These are phyloP conservation scores for Luscinia megarhynchos DNA, from an alignment of 2,797 vertebrate species.

Conservation along the genomic window DNA sequence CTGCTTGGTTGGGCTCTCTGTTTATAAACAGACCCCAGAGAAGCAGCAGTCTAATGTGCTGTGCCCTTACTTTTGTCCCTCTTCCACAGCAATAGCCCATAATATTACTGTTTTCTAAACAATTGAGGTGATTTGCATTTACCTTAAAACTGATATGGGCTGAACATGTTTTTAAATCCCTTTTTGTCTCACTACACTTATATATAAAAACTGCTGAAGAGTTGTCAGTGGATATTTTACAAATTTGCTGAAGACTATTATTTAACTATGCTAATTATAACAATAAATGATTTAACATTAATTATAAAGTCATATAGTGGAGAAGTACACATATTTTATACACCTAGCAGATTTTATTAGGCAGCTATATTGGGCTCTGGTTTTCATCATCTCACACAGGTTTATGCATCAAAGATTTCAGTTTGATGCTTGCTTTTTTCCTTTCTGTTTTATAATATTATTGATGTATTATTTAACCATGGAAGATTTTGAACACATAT, in stretches of 20 bases:
- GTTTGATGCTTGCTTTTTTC: conserved; percentile 23
- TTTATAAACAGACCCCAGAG: not conserved
- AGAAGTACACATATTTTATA: not conserved
- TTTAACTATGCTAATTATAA: conserved; percentile 16
- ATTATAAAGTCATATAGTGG: not conserved
- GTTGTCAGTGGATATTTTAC: not conserved
- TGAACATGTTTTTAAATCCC: not conserved
- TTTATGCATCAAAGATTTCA: conserved; percentile 33
- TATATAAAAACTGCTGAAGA: not conserved
- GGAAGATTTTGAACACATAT: conserved; percentile 63
- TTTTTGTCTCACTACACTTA: not conserved
- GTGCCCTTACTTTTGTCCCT: not conserved
- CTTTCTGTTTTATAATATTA: conserved; percentile 50
- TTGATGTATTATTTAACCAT: conserved; percentile 71
- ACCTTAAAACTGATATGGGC: not conserved
- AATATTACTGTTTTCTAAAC: not conserved
- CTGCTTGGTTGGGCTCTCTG: not conserved
- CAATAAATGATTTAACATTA: not conserved
- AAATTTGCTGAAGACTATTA: not conserved
- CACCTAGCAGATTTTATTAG: conserved; percentile 38
- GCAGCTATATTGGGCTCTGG: not conserved
- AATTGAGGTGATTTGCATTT: not conserved
- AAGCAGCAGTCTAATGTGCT: not conserved
- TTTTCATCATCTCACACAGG: conserved; percentile 41
- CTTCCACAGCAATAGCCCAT: not conserved